Percentiles rank a stretch among this genome's conserved stretches.
phyloP scores from a whole-genome alignment of 2,113 vertebrate species.

The Zingel zingel region DNA sequence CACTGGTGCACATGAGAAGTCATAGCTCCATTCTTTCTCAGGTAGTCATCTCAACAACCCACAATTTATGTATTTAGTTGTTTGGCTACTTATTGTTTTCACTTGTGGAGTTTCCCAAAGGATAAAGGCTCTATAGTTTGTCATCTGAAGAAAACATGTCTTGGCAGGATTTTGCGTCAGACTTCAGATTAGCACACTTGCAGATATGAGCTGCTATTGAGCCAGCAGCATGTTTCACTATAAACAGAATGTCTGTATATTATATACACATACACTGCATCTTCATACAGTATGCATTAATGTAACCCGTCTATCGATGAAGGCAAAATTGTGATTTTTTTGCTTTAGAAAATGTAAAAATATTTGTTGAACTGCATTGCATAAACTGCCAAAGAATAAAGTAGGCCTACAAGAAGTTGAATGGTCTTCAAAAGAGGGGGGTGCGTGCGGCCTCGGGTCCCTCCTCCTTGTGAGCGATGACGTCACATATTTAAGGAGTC shows the following conservation, averaged over 20 bases:
- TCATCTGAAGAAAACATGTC: constrained; percentile 1
- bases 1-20: constrained; percentile 43
- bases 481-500: constrained; percentile 62
- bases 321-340: not conserved
- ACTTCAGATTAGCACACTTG: not conserved
- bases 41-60: constrained; percentile 61
- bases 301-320: not conserved
- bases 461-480: constrained; percentile 50
- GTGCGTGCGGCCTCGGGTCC: not conserved
- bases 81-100: constrained; percentile 56
- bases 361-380: not conserved
- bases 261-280: not conserved
- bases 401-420: not conserved
- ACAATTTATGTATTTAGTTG: constrained; percentile 59
- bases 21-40: constrained; percentile 39
- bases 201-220: not conserved
- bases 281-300: not conserved
- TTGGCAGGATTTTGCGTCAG: constrained; percentile 4
- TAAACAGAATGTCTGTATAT: not conserved
- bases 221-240: not conserved
- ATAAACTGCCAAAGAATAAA: not conserved
- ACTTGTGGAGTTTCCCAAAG: constrained; percentile 59
- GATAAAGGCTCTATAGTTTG: not conserved
- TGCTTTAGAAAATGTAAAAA: not conserved
- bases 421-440: not conserved